These are phyloP conservation scores for Turritopsis rubra DNA, from an alignment of 30 jellyfish, hydroid and myxozoan genomes.

Conservation along the genomic window DNA sequence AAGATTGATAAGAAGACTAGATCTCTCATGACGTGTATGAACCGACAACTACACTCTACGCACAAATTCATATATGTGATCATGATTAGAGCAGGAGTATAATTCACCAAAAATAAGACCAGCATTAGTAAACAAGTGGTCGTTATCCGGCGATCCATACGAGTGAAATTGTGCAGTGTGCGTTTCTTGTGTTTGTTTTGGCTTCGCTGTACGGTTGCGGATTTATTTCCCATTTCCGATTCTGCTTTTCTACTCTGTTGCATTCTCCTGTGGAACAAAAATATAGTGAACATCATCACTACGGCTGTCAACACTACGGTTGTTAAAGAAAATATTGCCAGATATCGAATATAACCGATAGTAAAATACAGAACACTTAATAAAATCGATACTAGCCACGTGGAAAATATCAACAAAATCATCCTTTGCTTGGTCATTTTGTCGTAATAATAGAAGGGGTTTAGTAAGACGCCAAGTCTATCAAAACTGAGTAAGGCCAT, in stretches of 20 bases:
- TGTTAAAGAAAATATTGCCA: constrained; percentile 10
- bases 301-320: constrained; percentile 28
- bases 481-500: constrained; percentile 25
- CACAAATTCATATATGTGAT: constrained; percentile 10
- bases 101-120: constrained; percentile 17
- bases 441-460: constrained; percentile 23
- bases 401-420: neutral
- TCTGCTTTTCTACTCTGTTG: constrained; percentile 16
- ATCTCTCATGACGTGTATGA: constrained; percentile 26
- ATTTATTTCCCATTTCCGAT: neutral
- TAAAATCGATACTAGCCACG: constrained; percentile 18
- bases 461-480: constrained; percentile 19
- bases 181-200: neutral
- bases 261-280: constrained; percentile 8
- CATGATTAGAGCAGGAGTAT: constrained; percentile 10
- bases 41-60: constrained; percentile 10
- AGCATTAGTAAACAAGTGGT: constrained; percentile 14
- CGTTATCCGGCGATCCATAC: constrained; percentile 15
- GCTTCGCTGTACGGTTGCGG: neutral
- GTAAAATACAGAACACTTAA: constrained; percentile 22
- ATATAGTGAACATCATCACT: constrained; percentile 13
- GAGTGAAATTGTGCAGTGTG: constrained; percentile 16
- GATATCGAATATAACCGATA: constrained; percentile 26
- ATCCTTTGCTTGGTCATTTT: neutral
- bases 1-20: constrained; percentile 6